Percentiles rank a stretch among this genome's conserved stretches.
Conservation (phyloP, 1,140 invertebrate species). For the Drosophila kikkawai region DNA sequence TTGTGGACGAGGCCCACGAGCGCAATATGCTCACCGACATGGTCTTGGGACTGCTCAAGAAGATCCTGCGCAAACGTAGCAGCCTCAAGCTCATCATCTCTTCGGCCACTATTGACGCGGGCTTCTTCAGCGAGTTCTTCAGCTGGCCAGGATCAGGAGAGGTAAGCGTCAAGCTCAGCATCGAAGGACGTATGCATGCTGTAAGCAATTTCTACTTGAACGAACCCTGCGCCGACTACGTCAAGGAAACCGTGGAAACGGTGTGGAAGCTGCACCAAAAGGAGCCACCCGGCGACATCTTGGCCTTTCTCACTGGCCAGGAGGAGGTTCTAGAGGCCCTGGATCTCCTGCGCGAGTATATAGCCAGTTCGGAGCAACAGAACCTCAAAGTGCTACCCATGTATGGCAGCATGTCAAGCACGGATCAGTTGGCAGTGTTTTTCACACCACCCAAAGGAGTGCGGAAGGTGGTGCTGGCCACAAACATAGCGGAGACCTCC, state of each 20-base stretch:
- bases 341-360: constrained; percentile 89
- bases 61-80: constrained; percentile 94
- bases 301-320: constrained; percentile 97
- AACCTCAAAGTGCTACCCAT: constrained; percentile 94
- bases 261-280: constrained; percentile 95
- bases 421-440: constrained; percentile 96
- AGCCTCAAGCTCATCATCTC: constrained; percentile 95
- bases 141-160: constrained; percentile 88
- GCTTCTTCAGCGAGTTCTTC: constrained; percentile 95
- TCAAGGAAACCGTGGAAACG: constrained; percentile 94
- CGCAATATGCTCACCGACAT: constrained; percentile 97
- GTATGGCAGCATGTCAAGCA: constrained; percentile 94
- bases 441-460: constrained; percentile 90
- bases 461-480: constrained; percentile 97
- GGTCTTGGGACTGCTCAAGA: constrained; percentile 96
- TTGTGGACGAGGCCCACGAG: constrained; percentile 99
- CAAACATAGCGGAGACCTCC: constrained; percentile 99
- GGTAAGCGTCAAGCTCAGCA: constrained; percentile 93
- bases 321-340: constrained; percentile 94
- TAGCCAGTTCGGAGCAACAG: constrained; percentile 86
- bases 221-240: constrained; percentile 96
- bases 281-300: constrained; percentile 93
- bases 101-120: constrained; percentile 97
- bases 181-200: constrained; percentile 95
- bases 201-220: constrained; percentile 94